Evolutionary conservation across 1,140 invertebrate species (phyloP), one percentile per base, ranked within the genome.

Genomic region (Oryctes rhinoceros): DNA sequence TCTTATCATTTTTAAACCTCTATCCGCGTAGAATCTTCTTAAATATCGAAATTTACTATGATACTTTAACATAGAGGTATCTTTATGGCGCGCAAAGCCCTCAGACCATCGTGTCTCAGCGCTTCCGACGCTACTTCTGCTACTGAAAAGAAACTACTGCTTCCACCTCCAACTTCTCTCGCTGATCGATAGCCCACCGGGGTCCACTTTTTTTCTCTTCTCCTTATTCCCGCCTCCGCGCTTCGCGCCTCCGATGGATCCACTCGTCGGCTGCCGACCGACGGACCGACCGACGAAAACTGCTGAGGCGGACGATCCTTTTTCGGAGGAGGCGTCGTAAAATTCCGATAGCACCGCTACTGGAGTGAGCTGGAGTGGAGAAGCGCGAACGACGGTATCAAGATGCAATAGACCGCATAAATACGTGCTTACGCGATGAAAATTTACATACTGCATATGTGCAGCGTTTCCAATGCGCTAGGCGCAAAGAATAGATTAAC

Each of bases 321-420:
- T 59, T 53, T 59, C 15, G 53, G 53, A 15, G 53, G 18, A 59
- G 15, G 53, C 15, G 15, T 59, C 53, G 53, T 59, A 59, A 59
- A 59, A 59, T 59, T 59, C 15, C 53, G 53, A 59, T 18, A 44
- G 39, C 39, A 4, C 39, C 39, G 53, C 15, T 18, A n/a, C 53
- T 18, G 53, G 13, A 59, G 49, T n/a, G 49, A 53, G 49, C 11
- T 53, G 13, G 49, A n/a, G 15, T 18, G 15, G n/a, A 59, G 53
- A 2, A 59, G 53, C 53, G 53, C 53, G 15, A 18, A 18, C 49
- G 49, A 53, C 5, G 53, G 53, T 59, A n/a, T n/a, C 15, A 59
- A 59, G 53, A 59, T 59, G 53, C 53, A 59, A 59, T 59, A 59
- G 53, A 59, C 53, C 53, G 53, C 53, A 18, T 59, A 59, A 59